Conservation (phyloP, 92 coral and sea anemone species). For the Desmophyllum pertusum region DNA sequence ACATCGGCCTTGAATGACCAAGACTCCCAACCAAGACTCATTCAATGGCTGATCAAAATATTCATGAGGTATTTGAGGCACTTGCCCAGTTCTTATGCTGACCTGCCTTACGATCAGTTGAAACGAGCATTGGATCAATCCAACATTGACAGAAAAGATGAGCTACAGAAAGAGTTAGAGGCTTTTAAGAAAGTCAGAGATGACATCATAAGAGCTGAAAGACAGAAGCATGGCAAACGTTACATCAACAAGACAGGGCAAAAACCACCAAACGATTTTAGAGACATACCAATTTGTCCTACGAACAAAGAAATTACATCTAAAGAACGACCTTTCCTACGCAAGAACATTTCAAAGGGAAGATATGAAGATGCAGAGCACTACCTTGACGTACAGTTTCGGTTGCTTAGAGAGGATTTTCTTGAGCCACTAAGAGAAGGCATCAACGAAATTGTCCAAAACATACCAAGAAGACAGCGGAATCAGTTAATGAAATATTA, state of each 20-base stretch:
- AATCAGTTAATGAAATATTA: constrained; percentile 69
- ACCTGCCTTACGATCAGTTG: constrained; percentile 55
- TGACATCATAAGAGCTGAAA: constrained; percentile 43
- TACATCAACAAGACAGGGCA: background rate
- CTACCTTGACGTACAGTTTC: constrained; percentile 85
- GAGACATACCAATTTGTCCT: too few species aligned
- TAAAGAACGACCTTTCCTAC: constrained; percentile 57
- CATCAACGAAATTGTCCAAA: constrained; percentile 63
- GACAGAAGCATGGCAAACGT: constrained; percentile 12
- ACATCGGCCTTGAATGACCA: background rate
- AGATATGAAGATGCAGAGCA: constrained; percentile 66
- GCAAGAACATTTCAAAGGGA: constrained; percentile 69
- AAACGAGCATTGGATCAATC: constrained; percentile 22
- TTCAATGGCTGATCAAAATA: constrained; percentile 27
- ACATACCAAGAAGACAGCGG: constrained; percentile 55
- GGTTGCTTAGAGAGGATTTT: constrained; percentile 84
- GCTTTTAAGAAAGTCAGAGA: constrained; percentile 49
- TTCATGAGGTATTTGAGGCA: constrained; percentile 44
- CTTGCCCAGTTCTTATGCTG: constrained; percentile 59
- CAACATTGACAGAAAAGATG: constrained; percentile 13
- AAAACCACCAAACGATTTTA: constrained; percentile 79
- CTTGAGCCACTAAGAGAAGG: constrained; percentile 87
- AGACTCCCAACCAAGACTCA: background rate
- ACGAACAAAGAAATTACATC: constrained; percentile 64
- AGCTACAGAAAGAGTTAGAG: constrained; percentile 21